These are phyloP conservation scores for Tamandua tetradactyla DNA, from an alignment of 2,797 vertebrate genomes.

Conservation along the genomic window DNA sequence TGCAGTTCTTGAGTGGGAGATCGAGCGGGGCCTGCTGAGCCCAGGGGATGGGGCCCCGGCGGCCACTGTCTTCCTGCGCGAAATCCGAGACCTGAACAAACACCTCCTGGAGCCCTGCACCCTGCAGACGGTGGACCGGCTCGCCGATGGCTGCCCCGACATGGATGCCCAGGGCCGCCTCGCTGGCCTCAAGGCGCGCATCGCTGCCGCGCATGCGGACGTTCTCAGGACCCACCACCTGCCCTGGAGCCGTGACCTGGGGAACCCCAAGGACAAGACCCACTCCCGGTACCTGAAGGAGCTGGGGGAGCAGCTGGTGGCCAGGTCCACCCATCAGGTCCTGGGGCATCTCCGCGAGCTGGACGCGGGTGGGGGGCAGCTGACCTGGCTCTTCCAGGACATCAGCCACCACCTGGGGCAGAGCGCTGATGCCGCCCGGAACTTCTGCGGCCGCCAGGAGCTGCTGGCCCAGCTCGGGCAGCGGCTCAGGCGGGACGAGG, in stretches of 20 bases:
- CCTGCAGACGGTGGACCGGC: constrained; percentile 83
- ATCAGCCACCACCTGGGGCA: constrained; percentile 81
- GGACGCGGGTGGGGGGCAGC: background rate
- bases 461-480: constrained; percentile 86
- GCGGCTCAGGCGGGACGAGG: constrained; percentile 81
- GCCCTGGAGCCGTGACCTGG: constrained; percentile 82
- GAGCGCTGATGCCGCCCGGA: constrained; percentile 70
- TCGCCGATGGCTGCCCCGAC: constrained; percentile 83
- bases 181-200: constrained; percentile 83
- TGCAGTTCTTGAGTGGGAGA: constrained; percentile 87
- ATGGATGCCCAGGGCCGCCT: constrained; percentile 86
- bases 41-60: constrained; percentile 8
- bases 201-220: constrained; percentile 69
- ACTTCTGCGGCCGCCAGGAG: constrained; percentile 84
- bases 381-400: constrained; percentile 83
- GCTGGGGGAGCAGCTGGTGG: constrained; percentile 87
- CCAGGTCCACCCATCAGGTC: constrained; percentile 86
- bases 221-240: constrained; percentile 84
- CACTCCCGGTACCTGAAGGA: constrained; percentile 87
- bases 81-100: constrained; percentile 82
- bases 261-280: constrained; percentile 82
- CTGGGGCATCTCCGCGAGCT: background rate
- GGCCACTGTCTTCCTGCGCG: constrained; percentile 87
- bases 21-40: constrained; percentile 85
- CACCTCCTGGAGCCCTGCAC: constrained; percentile 80